Percentiles rank a stretch among this genome's conserved stretches.
phyloP scores from a whole-genome alignment of 1,140 invertebrate genomes.

The Ips nitidus region DNA sequence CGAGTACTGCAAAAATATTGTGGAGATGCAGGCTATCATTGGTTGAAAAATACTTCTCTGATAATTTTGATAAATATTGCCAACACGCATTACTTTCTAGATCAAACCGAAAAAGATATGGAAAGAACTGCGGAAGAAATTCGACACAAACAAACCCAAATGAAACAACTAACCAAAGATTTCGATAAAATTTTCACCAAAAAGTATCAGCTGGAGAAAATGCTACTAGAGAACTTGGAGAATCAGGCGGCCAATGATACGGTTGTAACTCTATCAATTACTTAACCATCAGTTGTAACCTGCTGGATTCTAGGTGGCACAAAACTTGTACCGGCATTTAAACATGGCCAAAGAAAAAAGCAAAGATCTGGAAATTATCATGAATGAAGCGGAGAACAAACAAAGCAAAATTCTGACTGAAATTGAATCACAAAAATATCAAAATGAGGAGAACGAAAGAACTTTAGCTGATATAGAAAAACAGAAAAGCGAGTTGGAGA shows the following conservation, averaged over 20 bases:
- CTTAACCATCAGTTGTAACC: neutral
- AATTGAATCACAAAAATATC: constrained; percentile 60
- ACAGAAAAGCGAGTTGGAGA: constrained; percentile 53
- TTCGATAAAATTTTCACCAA: constrained; percentile 55
- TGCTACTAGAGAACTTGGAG: constrained; percentile 65
- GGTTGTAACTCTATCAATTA: constrained; percentile 33
- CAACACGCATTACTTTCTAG: constrained; percentile 48
- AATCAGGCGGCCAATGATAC: constrained; percentile 70
- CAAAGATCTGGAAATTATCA: constrained; percentile 57
- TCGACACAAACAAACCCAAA: constrained; percentile 40
- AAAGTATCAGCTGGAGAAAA: constrained; percentile 63
- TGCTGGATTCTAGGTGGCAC: constrained; percentile 17
- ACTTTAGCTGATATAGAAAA: constrained; percentile 47
- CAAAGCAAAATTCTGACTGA: constrained; percentile 62
- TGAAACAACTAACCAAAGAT: constrained; percentile 55
- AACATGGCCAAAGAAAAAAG: constrained; percentile 25
- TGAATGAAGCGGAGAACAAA: constrained; percentile 64
- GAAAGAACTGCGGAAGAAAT: constrained; percentile 46
- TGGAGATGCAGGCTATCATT: constrained; percentile 36
- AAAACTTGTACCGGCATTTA: constrained; percentile 23
- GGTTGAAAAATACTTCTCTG: constrained; percentile 17
- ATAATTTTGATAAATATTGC: neutral
- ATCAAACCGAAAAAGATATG: constrained; percentile 62
- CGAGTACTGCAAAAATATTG: constrained; percentile 32
- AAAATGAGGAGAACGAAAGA: constrained; percentile 52